A percentile compares a stretch with the other conserved stretches of the same genome.
Evolutionary conservation across 2,113 vertebrate genomes (phyloP).

Genomic region (Ailurus styani): DNA sequence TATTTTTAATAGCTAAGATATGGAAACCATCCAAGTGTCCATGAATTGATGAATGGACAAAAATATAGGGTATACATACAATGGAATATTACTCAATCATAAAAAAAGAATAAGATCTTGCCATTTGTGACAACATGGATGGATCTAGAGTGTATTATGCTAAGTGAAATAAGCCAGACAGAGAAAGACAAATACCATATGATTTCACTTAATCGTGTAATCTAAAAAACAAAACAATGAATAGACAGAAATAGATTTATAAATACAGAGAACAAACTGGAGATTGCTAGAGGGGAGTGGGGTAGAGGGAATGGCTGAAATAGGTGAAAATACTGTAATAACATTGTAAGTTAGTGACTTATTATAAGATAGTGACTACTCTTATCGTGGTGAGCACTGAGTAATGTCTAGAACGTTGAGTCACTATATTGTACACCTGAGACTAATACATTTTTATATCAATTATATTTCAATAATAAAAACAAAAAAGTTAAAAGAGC

Average conservation of each 20-base stretch:
- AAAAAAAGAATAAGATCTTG: not conserved
- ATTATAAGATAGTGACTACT: not conserved
- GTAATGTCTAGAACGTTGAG: not conserved
- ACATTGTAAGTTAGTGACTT: not conserved
- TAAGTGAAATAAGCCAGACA: not conserved
- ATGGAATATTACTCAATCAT: not conserved
- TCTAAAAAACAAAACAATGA: not conserved
- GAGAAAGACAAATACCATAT: not conserved
- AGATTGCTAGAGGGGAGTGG: not conserved
- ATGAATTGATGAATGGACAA: not conserved
- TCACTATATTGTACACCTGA: not conserved
- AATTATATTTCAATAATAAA: not conserved
- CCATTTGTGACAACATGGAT: not conserved
- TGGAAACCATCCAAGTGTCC: not conserved
- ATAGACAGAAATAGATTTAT: not conserved
- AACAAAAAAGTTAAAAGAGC: not conserved
- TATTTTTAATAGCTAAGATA: not conserved
- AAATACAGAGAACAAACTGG: not conserved
- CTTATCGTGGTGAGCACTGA: not conserved
- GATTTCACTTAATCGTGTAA: not conserved
- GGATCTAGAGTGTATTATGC: not conserved
- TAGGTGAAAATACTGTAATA: not conserved
- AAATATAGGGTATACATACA: not conserved
- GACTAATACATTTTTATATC: not conserved
- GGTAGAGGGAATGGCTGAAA: not conserved